Evolutionary conservation across 2,113 vertebrate species (phyloP), one percentile per base, ranked within the genome.

Genomic region (Hystrix cristata): DNA sequence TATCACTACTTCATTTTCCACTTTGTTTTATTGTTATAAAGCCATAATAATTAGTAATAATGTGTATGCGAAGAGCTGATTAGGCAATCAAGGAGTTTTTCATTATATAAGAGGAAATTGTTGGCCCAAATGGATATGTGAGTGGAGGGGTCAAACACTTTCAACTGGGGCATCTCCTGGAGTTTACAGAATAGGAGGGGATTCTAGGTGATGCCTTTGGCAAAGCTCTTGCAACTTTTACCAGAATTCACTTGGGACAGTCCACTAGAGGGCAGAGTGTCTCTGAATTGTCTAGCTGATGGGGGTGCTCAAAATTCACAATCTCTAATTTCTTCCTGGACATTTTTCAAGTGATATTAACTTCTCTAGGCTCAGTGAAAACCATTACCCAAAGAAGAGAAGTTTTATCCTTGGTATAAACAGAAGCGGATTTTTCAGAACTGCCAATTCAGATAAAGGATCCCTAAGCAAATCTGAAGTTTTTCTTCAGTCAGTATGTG

Each of bases 211-310:
- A 85, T 67, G 10, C 7, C 27, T 25, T 64, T 62, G 43, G 31
- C 0, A 57, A 84, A 23, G 7, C 1, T 64, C 76, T 60, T 34
- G 15, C 31, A 46, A 6, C 74, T 72, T 89, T 91, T 53, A 34
- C 85, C 51, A 27, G 87, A 87, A 74, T 51, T 46, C 59, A 38
- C 79, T 21, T 72, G 57, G 25, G 64, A 43, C 3, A 0, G 9
- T 87, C 96, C 97, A 96, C 94, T 51, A 98, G 96, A 82, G 97
- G 97, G 97, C 97, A 97, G 92, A 95, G 55, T 78, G 31, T 51
- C 80, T 83, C 87, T 71, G 92, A 97, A 29, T 11, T 91, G 78
- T 62, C 57, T 0, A 43, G 57, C 78, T 27, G 71, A 38, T 34
- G 3, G 2, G 3, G 46, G 1, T 5, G 27, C 79, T 90, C 53